Evolutionary conservation across 2,113 vertebrate genomes (phyloP).

Genomic region (Chaetura pelagica): DNA sequence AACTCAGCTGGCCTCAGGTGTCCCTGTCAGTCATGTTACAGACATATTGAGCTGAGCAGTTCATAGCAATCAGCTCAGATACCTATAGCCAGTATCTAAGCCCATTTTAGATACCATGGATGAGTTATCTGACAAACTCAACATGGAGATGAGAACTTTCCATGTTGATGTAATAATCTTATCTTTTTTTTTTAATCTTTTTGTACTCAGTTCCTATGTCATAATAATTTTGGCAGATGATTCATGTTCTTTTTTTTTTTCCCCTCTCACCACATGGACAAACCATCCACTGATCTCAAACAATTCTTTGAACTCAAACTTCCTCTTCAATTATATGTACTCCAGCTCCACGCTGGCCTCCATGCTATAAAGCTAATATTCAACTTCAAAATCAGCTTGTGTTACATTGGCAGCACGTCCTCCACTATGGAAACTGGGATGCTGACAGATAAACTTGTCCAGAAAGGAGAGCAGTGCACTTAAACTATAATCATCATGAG

Average conservation of each 20-base stretch:
- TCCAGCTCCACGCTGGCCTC: background rate
- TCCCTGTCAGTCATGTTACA: background rate
- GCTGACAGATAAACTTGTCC: background rate
- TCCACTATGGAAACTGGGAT: background rate
- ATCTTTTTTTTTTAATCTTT: background rate
- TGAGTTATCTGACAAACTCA: background rate
- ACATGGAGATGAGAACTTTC: background rate
- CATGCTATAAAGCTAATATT: background rate
- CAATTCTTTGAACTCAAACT: background rate
- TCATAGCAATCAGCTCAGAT: background rate
- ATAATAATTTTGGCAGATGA: background rate
- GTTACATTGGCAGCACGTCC: background rate
- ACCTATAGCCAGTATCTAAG: background rate
- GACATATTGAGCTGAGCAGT: background rate
- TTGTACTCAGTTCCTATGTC: background rate
- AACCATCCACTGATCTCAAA: background rate
- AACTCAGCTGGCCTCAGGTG: background rate
- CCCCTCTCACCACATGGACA: background rate
- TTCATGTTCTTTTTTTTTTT: background rate
- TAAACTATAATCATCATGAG: slow-evolving; percentile 1
- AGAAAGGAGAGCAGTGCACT: background rate
- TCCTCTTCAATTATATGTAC: background rate
- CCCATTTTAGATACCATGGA: background rate
- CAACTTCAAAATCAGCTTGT: background rate
- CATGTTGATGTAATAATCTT: background rate